Base-by-base conservation (phyloP, 1,140 invertebrate genomes). In the Bombus superbus region DNA sequence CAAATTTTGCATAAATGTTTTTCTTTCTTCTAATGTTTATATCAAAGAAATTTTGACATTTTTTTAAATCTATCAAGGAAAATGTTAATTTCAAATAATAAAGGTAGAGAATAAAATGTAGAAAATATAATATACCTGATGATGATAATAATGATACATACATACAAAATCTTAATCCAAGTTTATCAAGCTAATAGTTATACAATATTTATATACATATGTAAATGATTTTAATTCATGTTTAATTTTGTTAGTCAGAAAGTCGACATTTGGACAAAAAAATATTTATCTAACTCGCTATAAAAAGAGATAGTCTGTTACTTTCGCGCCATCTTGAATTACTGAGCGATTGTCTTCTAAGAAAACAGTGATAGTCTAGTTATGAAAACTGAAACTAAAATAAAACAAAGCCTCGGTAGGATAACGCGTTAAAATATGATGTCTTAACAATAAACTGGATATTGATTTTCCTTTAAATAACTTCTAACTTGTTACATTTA, bases 261-360 rank as follows among this genome's bases (percentile, higher is more conserved):
- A 8, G 47, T 13, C 28, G 11, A 62, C 11, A 62, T 32, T 32
- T 10, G 13, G 3, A 35, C 10, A 40, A 15, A 76, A 76, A 57
- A 28, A 57, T 62, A n/a, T 59, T 59, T 38, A 59, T 76, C 15
- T 28, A 38, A 15, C 6, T 59, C 57, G 13, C 1, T 57, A 15
- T 22, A 40, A 57, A 2, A 35, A 13, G 18, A 8, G 15, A 38
- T 28, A 72, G 78, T 62, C 25, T 66, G 57, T 28, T 83, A 69
- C 42, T 42, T 53, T 47, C 3, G 74, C 64, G 74, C 81, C 81
- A 83, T 83, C 81, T 83, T 83, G 74, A 42, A 78, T 83, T 69
- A 38, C 47, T 3, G 3, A 44, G 42, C 13, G 47, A 78, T 83
- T 83, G 13, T 18, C 22, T 42, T 38, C 9, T 15, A 25, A 38